phyloP scores from a whole-genome alignment of 92 coral and sea anemone genomes.

The Bergia sp. region DNA sequence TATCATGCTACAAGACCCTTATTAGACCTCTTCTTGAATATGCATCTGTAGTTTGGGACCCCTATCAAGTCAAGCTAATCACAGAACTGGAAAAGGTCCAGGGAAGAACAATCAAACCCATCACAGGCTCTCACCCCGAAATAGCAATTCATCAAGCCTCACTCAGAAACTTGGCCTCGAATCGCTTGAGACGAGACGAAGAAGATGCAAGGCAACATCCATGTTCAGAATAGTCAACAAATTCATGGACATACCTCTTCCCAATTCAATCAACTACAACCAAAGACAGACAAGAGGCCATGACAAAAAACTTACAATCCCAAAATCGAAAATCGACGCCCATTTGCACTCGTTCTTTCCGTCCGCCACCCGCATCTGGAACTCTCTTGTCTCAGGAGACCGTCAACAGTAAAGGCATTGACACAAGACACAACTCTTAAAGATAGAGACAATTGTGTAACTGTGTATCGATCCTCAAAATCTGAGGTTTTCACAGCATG shows the following conservation, averaged over 20 bases:
- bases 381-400: constrained; percentile 1
- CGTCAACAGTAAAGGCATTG: constrained; percentile 10
- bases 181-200: neutral
- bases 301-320: constrained; percentile 11
- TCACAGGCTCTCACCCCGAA: constrained; percentile 28
- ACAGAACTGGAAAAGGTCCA: constrained; percentile 16
- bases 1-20: constrained; percentile 12
- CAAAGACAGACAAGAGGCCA: neutral
- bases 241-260: neutral
- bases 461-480: neutral
- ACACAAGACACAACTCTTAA: neutral
- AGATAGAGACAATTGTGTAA: neutral
- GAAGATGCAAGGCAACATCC: neutral
- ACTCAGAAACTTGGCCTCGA: constrained; percentile 18
- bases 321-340: constrained; percentile 20
- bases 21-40: constrained; percentile 15
- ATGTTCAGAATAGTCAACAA: neutral
- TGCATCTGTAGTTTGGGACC: neutral
- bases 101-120: constrained; percentile 22
- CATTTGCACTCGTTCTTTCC: constrained; percentile 14
- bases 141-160: constrained; percentile 19
- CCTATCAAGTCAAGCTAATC: constrained; percentile 6
- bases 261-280: neutral
- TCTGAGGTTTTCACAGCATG: neutral
- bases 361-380: neutral